Evolutionary conservation across 2,888 invertebrate species (phyloP).

Genomic region (Acleris sparsana): DNA sequence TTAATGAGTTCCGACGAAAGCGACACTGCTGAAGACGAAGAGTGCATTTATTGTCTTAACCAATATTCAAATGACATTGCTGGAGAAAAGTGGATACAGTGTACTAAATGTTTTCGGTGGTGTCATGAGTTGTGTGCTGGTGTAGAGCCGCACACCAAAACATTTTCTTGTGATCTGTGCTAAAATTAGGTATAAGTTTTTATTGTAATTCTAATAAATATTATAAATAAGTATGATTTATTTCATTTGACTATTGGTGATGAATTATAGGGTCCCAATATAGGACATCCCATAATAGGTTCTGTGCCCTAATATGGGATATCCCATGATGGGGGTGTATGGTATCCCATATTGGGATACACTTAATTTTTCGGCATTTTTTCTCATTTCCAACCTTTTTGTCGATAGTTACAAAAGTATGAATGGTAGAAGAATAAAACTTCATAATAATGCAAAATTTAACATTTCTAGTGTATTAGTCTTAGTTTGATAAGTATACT

Average conservation of each 20-base stretch:
- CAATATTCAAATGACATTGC: constrained; percentile 25
- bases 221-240: background rate
- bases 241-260: background rate
- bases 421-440: constrained; percentile 1
- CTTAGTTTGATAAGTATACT: too few species aligned
- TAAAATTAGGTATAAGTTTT: too few species aligned
- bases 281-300: constrained; percentile 8
- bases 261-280: constrained; percentile 1
- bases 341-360: constrained; percentile 22
- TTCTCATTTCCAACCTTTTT: background rate
- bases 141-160: constrained; percentile 9
- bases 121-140: constrained; percentile 10
- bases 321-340: constrained; percentile 17
- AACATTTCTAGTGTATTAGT: background rate
- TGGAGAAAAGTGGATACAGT: constrained; percentile 21
- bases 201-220: too few species aligned
- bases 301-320: constrained; percentile 15
- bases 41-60: constrained; percentile 24
- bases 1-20: constrained; percentile 18
- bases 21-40: constrained; percentile 19
- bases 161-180: constrained; percentile 6
- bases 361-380: constrained; percentile 9
- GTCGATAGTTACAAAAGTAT: too few species aligned
- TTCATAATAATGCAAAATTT: constrained; percentile 11
- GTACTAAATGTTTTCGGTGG: constrained; percentile 19